These are phyloP conservation scores for Furcifer pardalis DNA, from an alignment of 2,797 vertebrate species.

Conservation along the genomic window DNA sequence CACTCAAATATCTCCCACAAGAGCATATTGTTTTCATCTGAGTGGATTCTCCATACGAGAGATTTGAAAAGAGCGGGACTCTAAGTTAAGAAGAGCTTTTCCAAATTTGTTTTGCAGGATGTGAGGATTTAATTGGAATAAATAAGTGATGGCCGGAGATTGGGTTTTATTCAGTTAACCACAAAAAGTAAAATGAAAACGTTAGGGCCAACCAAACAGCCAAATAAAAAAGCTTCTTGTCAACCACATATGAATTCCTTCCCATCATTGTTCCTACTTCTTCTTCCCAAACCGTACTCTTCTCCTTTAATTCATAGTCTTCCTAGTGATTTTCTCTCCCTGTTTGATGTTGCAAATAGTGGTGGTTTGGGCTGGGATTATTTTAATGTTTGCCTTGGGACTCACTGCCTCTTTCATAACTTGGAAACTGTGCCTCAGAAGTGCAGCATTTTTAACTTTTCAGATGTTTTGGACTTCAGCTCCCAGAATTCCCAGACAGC, in stretches of 20 bases:
- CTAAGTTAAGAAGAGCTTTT: constrained; percentile 27
- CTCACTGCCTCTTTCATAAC: not conserved
- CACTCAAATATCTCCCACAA: constrained; percentile 33
- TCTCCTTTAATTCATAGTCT: not conserved
- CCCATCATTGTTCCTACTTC: not conserved
- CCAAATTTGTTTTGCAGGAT: constrained; percentile 10
- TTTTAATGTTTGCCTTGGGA: constrained; percentile 21
- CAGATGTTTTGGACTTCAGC: not conserved
- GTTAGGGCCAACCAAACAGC: not conserved
- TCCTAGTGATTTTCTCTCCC: not conserved
- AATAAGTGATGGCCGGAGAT: not conserved
- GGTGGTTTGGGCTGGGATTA: not conserved
- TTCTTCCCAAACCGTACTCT: not conserved
- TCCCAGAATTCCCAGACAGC: not conserved
- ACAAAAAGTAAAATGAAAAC: constrained; percentile 26
- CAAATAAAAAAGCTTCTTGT: not conserved
- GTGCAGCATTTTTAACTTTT: not conserved
- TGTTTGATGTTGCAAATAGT: not conserved
- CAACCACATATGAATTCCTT: not conserved
- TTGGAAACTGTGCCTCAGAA: not conserved
- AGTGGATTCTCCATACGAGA: constrained; percentile 14
- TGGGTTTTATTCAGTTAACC: not conserved
- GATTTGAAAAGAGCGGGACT: constrained; percentile 34
- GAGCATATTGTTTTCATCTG: constrained; percentile 36
- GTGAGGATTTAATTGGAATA: not conserved